A percentile compares a stretch with the other conserved stretches of the same genome.
Conservation (phyloP, 2,888 invertebrate species). For the Rhorus exstirpatorius region DNA sequence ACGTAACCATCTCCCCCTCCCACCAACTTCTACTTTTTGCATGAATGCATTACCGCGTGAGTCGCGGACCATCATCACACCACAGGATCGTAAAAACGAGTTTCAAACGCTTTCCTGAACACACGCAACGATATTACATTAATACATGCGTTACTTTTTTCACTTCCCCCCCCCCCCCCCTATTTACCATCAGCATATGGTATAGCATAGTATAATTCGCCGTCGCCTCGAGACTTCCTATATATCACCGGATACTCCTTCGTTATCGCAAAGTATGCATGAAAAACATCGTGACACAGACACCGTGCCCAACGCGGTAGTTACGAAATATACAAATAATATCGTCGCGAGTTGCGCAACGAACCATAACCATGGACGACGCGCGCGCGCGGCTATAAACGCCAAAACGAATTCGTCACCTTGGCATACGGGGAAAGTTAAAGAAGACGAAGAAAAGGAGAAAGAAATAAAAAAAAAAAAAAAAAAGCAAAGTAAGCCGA, state of each 20-base stretch:
- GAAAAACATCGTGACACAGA: constrained; percentile 23
- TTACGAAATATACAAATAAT: constrained; percentile 61
- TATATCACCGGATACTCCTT: constrained; percentile 43
- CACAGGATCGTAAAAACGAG: constrained; percentile 48
- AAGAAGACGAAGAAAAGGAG: not conserved
- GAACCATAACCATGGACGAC: constrained; percentile 30
- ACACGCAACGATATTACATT: constrained; percentile 35
- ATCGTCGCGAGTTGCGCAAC: constrained; percentile 36
- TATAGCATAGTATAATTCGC: constrained; percentile 20
- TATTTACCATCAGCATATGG: constrained; percentile 26
- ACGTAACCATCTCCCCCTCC: constrained; percentile 42
- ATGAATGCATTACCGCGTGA: constrained; percentile 4
- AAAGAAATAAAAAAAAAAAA: constrained; percentile 18
- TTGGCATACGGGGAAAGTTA: constrained; percentile 65
- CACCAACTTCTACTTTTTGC: not conserved
- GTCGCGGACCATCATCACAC: constrained; percentile 12
- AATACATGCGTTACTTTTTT: constrained; percentile 3
- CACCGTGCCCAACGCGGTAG: not conserved
- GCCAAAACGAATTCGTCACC: constrained; percentile 61
- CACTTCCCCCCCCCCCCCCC: not conserved
- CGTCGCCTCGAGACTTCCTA: constrained; percentile 27
- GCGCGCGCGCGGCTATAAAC: constrained; percentile 24
- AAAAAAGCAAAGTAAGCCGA: constrained; percentile 22
- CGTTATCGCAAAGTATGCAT: not conserved
- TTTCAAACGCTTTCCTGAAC: constrained; percentile 56